These are phyloP conservation scores for Entomyzon cyanotis DNA, from an alignment of 2,113 vertebrate species.

Conservation along the genomic window DNA sequence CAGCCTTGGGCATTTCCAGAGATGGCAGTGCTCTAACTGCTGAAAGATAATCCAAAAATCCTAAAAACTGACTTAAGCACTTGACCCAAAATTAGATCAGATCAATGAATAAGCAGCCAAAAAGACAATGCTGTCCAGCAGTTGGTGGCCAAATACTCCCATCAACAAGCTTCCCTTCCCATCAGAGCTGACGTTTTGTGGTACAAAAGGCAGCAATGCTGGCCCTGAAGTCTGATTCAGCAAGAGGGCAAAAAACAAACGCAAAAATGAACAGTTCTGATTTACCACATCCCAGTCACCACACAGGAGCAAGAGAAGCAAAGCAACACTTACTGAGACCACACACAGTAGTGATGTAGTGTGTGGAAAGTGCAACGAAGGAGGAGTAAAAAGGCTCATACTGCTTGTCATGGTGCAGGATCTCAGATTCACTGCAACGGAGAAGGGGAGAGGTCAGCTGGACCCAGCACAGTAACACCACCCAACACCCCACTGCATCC, in stretches of 20 bases:
- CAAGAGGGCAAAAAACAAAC: neutral
- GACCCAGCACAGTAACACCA: neutral
- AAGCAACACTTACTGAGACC: slow-evolving; percentile 87
- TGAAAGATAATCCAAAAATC: neutral
- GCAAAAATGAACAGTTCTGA: neutral
- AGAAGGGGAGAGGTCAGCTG: neutral
- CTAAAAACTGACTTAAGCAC: neutral
- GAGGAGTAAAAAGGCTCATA: slow-evolving; percentile 99
- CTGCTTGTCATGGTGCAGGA: slow-evolving; percentile 97
- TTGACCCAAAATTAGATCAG: neutral
- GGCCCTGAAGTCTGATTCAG: neutral
- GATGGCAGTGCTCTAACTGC: neutral
- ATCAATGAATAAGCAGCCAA: neutral
- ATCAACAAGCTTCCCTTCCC: neutral
- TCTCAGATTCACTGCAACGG: slow-evolving; percentile 88
- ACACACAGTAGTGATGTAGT: slow-evolving; percentile 98
- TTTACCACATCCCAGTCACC: neutral
- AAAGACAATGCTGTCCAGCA: rapidly evolving
- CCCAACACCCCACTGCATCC: rapidly evolving
- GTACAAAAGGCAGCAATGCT: neutral
- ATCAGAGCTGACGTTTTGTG: neutral
- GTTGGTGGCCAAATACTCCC: neutral
- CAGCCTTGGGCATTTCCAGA: rapidly evolving
- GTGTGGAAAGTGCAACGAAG: slow-evolving; percentile 96
- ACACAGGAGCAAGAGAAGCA: neutral